Evolutionary conservation across 2,797 vertebrate species (phyloP), one percentile per base, ranked within the genome.

Genomic region (Thaleichthys pacificus): DNA sequence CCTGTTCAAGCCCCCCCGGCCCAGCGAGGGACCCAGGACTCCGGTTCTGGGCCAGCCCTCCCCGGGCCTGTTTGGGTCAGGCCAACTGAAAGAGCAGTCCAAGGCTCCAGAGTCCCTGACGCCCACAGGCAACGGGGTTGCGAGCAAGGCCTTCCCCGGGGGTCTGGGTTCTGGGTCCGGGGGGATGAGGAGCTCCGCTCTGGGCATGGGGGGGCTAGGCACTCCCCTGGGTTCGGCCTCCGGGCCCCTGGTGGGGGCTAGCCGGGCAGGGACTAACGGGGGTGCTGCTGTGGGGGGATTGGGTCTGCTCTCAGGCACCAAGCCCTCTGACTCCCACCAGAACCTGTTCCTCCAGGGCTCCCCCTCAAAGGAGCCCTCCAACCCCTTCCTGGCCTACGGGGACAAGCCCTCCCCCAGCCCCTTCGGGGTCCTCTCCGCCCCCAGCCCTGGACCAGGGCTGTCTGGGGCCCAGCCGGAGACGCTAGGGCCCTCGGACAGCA

Each of bases 311-410:
- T 91, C 89, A 65, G 80, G 87, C 82, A 84, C 91, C 90, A 93
- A 92, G 71, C 84, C 91, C 82, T 76, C 95, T 77, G 95, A 98
- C 79, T 93, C 82, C 89, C 97, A 99, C 61, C 95, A 98, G 92
- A 99, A 99, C 91, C 91, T 99, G 77, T 99, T 99, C 91, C 92
- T 99, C 79, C 97, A 97, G 79, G 92, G 94, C 66, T 54, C 51
- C 4, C 14, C 51, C 51, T 94, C 97, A 58, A 97, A 97, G 86
- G 96, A 98, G 75, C 93, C 97, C 68, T 91, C 95, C 30, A 99
- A 99, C 87, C 96, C 97, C 77, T 99, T 99, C 89, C 87, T 99
- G 84, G 93, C 94, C 4, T 97, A 96, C 85, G 93, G 95, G 22
- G 95, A 97, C 81, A 96, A 95, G 86, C 90, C 90, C 9, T 89